Evolutionary conservation across 2,797 vertebrate species (phyloP).

Genomic region (Lindbergichthys nudifrons): DNA sequence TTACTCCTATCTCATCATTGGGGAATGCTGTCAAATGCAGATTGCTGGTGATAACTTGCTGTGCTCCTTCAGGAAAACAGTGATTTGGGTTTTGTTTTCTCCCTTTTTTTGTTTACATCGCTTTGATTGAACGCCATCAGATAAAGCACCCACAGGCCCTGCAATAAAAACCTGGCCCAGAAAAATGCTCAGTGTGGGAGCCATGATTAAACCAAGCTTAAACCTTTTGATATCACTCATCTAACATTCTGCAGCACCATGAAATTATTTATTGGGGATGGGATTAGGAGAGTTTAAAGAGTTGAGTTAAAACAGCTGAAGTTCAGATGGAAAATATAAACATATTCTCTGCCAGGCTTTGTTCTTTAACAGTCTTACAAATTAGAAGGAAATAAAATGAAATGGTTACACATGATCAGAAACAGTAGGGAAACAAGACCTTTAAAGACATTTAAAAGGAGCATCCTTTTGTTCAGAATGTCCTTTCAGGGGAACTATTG

Average conservation of each 20-base stretch:
- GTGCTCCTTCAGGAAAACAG: conserved; percentile 48
- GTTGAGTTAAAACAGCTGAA: conserved; percentile 1
- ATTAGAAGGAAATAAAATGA: neutral
- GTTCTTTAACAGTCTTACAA: conserved; percentile 4
- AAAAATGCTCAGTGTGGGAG: conserved; percentile 12
- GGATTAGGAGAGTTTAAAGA: neutral
- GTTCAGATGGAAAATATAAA: conserved; percentile 24
- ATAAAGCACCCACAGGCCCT: conserved; percentile 2
- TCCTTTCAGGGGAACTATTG: neutral
- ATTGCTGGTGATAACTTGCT: conserved; percentile 43
- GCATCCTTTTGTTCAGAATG: neutral
- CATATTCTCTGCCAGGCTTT: conserved; percentile 1
- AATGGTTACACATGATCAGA: neutral
- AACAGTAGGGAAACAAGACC: neutral
- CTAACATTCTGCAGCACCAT: conserved; percentile 25
- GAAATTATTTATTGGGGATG: neutral
- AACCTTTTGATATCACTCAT: conserved; percentile 22
- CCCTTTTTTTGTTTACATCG: conserved; percentile 36
- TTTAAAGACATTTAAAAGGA: conserved; percentile 1
- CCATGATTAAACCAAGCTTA: conserved; percentile 2
- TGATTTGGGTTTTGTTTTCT: conserved; percentile 24
- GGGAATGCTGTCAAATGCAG: conserved; percentile 52
- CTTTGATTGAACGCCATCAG: conserved; percentile 22
- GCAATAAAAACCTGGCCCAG: conserved; percentile 5
- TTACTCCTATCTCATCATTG: conserved; percentile 37